A percentile compares a stretch with the other conserved stretches of the same genome.
Evolutionary conservation across 1,140 invertebrate genomes (phyloP).

Genomic region (Macrotrachela quadricornifera): DNA sequence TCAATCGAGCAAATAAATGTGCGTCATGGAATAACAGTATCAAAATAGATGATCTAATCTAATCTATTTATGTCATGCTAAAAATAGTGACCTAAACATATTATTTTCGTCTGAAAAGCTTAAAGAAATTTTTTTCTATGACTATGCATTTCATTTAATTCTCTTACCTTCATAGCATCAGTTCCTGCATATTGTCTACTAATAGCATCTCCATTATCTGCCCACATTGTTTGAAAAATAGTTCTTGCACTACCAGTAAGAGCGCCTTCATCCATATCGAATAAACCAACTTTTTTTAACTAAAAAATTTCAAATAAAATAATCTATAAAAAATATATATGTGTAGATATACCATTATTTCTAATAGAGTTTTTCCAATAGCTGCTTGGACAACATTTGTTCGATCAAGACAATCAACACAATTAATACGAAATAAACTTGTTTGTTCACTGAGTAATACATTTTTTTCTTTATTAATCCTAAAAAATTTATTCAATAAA

Average conservation of each 20-base stretch:
- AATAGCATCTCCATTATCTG: slow-evolving; percentile 81
- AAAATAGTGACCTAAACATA: too few species aligned
- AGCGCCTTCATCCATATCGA: slow-evolving; percentile 41
- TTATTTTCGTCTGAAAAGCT: too few species aligned
- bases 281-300: slow-evolving; percentile 43
- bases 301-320: slow-evolving; percentile 10
- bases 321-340: not conserved
- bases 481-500: too few species aligned
- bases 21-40: too few species aligned
- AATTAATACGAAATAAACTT: slow-evolving; percentile 77
- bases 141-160: too few species aligned
- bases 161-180: slow-evolving; percentile 56
- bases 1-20: too few species aligned
- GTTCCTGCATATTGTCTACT: slow-evolving; percentile 80
- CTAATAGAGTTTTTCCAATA: slow-evolving; percentile 64
- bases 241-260: slow-evolving; percentile 24
- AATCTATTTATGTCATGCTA: too few species aligned
- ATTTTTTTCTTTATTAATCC: slow-evolving; percentile 41
- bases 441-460: slow-evolving; percentile 59
- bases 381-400: slow-evolving; percentile 87
- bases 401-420: slow-evolving; percentile 82
- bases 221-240: slow-evolving; percentile 49
- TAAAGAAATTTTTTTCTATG: too few species aligned
- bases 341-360: slow-evolving; percentile 40
- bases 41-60: too few species aligned